Conservation (phyloP, 2,797 vertebrate genomes). For the Ctenosaura bakeri region DNA sequence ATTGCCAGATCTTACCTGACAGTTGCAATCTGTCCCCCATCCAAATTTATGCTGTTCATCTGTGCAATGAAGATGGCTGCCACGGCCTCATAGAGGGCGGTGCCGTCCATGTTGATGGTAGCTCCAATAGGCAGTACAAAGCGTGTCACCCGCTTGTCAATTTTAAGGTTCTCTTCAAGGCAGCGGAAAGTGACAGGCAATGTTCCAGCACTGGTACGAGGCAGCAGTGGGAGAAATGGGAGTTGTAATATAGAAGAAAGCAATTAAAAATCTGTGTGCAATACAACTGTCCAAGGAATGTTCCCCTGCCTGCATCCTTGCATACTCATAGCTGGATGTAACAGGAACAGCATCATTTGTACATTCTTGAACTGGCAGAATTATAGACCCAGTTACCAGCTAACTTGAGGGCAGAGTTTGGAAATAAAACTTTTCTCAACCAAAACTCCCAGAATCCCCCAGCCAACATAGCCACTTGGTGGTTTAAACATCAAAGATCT, state of each 20-base stretch:
- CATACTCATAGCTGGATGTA: background rate
- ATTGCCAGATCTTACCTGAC: constrained; percentile 80
- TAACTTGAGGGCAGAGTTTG: too few relatives aligned
- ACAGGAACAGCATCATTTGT: background rate
- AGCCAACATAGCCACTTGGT: too few relatives aligned
- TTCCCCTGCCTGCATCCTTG: background rate
- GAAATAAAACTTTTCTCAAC: too few relatives aligned
- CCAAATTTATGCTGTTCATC: constrained; percentile 87
- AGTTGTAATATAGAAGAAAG: background rate
- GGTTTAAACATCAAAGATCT: background rate
- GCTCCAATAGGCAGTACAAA: constrained; percentile 89
- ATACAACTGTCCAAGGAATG: background rate
- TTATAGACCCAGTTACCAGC: background rate
- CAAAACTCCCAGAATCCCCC: too few relatives aligned
- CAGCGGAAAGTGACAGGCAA: constrained; percentile 89
- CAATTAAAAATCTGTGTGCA: background rate
- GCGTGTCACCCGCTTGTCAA: constrained; percentile 87
- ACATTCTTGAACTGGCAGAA: background rate
- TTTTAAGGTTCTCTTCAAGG: constrained; percentile 88
- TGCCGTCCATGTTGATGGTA: constrained; percentile 92
- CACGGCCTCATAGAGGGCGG: constrained; percentile 89
- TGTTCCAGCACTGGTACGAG: constrained; percentile 82
- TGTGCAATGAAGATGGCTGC: constrained; percentile 91
- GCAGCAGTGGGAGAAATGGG: background rate
- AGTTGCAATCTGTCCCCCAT: constrained; percentile 87